Evolutionary conservation across 2,888 invertebrate genomes (phyloP).

Genomic region (Chrysodeixis includens): DNA sequence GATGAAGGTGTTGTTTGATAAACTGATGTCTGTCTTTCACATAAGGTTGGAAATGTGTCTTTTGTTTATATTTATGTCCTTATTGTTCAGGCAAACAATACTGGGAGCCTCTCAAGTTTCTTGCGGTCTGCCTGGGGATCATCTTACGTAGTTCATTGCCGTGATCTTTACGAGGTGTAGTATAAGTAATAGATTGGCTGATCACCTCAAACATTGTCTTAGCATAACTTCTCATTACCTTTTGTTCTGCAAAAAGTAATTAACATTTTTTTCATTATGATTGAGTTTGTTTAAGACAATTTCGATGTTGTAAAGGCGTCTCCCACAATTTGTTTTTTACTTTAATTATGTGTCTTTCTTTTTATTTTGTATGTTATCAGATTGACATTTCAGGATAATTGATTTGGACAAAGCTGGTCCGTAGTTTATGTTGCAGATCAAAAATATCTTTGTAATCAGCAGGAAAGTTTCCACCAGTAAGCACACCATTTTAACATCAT

Average conservation of each 20-base stretch:
- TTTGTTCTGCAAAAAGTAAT: not conserved
- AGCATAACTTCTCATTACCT: not conserved
- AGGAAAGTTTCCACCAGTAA: conserved; percentile 32
- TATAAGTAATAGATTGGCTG: conserved; percentile 15
- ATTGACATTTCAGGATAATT: not conserved
- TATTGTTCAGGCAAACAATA: conserved; percentile 39
- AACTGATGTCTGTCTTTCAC: conserved; percentile 15
- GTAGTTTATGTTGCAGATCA: not conserved
- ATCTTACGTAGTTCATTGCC: conserved; percentile 38
- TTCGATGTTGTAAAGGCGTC: not conserved
- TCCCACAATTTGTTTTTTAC: not conserved
- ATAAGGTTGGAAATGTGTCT: conserved; percentile 15
- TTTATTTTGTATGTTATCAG: too few species aligned
- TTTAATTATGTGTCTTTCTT: not conserved
- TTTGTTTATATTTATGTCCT: conserved; percentile 22
- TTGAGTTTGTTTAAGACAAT: not conserved
- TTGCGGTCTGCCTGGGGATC: conserved; percentile 43
- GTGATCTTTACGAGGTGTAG: conserved; percentile 9
- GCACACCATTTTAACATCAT: conserved; percentile 23
- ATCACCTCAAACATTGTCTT: not conserved
- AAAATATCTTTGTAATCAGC: conserved; percentile 10
- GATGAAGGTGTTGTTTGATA: not conserved
- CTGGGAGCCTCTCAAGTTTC: conserved; percentile 49
- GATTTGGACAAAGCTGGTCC: not conserved
- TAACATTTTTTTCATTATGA: not conserved